Evolutionary conservation across 2,888 invertebrate genomes (phyloP).

Genomic region (Agrochola macilenta): DNA sequence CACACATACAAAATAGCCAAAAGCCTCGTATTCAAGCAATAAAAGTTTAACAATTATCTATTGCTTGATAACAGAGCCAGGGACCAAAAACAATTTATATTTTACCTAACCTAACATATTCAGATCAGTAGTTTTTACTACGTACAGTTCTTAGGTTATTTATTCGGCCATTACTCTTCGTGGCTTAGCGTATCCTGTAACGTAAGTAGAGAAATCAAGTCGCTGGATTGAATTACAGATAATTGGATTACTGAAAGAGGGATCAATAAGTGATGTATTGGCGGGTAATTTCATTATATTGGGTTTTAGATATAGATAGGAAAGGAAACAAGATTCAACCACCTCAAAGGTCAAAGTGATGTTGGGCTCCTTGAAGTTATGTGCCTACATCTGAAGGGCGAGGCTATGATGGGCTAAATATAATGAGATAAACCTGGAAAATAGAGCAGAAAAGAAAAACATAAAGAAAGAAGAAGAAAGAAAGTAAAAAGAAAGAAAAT

Average conservation of each 20-base stretch:
- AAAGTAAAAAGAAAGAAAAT: too few relatives aligned
- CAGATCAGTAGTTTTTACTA: neutral
- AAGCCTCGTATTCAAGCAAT: too few relatives aligned
- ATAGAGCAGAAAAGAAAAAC: too few relatives aligned
- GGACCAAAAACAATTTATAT: too few relatives aligned
- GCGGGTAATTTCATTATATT: slow-evolving; percentile 37
- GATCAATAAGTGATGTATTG: slow-evolving; percentile 54
- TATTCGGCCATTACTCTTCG: slow-evolving; percentile 7
- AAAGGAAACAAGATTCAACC: slow-evolving; percentile 5
- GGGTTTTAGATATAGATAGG: slow-evolving; percentile 20
- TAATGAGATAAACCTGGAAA: too few relatives aligned
- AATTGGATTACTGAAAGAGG: slow-evolving; percentile 57
- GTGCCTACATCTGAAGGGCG: too few relatives aligned
- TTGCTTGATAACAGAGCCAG: too few relatives aligned
- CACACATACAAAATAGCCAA: too few relatives aligned
- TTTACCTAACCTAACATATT: neutral
- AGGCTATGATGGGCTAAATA: too few relatives aligned
- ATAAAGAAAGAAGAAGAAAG: too few relatives aligned
- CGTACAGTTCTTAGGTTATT: neutral
- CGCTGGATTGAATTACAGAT: slow-evolving; percentile 46
- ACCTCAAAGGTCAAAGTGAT: slow-evolving; percentile 7
- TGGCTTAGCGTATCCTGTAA: slow-evolving; percentile 35
- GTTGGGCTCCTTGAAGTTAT: neutral
- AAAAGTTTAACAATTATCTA: too few relatives aligned
- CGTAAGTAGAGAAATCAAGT: slow-evolving; percentile 42